Evolutionary conservation across 2,113 vertebrate genomes (phyloP).

Genomic region (Campylomormyrus numenius): DNA sequence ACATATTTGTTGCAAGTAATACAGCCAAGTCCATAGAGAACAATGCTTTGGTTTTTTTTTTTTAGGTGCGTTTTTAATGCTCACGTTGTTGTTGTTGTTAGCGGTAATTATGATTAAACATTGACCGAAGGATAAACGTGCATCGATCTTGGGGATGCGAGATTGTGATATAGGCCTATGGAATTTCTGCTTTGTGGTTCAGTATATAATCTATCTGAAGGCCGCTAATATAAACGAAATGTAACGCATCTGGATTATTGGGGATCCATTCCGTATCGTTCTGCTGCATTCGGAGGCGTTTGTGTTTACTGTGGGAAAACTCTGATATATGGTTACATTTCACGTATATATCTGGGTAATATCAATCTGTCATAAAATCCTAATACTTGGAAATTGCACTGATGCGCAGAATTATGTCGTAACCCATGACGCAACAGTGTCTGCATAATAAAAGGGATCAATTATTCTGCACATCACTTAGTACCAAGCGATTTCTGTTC

Average conservation of each 20-base stretch:
- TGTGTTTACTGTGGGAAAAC: neutral
- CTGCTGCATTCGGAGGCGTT: neutral
- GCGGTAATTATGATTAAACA: neutral
- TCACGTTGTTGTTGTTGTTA: neutral
- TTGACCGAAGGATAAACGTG: neutral
- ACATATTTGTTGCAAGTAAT: neutral
- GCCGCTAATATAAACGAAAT: neutral
- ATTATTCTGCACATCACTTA: neutral
- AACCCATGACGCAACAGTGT: neutral
- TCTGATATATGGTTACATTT: neutral
- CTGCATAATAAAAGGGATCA: neutral
- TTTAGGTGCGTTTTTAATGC: neutral
- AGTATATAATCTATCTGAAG: neutral
- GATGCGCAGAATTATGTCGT: neutral
- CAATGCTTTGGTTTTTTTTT: neutral
- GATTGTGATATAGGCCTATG: neutral
- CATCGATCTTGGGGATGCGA: neutral
- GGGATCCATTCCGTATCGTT: neutral
- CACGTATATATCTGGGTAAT: neutral
- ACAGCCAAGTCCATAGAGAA: neutral
- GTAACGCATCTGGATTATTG: neutral
- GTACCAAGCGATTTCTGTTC: neutral
- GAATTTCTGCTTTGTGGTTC: neutral
- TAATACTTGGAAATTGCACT: neutral
- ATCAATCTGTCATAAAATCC: neutral